Evolutionary conservation across 2,797 vertebrate genomes (phyloP), one percentile per base, ranked within the genome.

Genomic region (Ptychobarbus kaznakovi): DNA sequence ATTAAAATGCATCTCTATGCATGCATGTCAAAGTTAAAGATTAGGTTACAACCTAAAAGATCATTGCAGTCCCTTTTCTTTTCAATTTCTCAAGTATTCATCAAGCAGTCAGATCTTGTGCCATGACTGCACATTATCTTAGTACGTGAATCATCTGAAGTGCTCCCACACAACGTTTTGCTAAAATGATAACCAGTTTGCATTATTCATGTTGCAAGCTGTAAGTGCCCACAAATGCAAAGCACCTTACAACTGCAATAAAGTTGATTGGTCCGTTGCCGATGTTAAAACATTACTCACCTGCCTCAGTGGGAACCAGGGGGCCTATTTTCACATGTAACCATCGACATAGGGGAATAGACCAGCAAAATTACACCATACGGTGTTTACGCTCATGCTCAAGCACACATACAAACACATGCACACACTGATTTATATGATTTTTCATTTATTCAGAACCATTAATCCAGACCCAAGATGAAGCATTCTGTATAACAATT

Each of bases 141-240:
- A 28, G 68, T 28, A 70, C 1, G 13, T 61, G 75, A 79, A 79
- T 79, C 38, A 58, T 72, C 40, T 79, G 40, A 84, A 84, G 82
- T 73, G 51, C 79, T 77, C 61, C 74, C 79, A 79, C 77, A 72
- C 80, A 79, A 76, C 40, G 44, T 74, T 53, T 86, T 86, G 56
- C 74, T 86, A 61, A 82, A 63, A 85, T 80, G 82, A 86, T 82
- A 79, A 76, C 88, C 80, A 28, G 72, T 86, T 82, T 88, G 87
- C 87, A 89, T 89, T 89, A 89, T 89, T 89, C 87, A 89, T 88
- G 82, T 35, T 51, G 74, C 66, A 81, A 56, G 78, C 78, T 69
- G 81, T 82, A 84, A 87, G 88, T 87, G 81, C 65, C 86, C 53
- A 81, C 86, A 76, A 80, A 86, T 83, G 78, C 61, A 65, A 86